Evolutionary conservation across 2,113 vertebrate genomes (phyloP).

Genomic region (Lonchura striata): DNA sequence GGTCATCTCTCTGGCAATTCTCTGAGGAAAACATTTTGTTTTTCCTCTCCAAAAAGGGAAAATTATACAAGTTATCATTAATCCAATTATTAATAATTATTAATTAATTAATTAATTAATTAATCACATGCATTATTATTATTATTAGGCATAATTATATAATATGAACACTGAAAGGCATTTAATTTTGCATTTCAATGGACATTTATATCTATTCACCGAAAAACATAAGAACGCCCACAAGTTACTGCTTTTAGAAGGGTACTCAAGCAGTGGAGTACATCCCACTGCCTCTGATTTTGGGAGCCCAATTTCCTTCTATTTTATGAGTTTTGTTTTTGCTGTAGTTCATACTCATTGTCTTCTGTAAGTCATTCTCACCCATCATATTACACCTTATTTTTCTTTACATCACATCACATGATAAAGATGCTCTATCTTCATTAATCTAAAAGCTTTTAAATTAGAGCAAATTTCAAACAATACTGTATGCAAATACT

Average conservation of each 20-base stretch:
- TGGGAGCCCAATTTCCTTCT: neutral
- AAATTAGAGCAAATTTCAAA: constrained; percentile 28
- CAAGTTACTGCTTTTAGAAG: neutral
- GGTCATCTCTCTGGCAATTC: neutral
- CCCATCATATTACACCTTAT: neutral
- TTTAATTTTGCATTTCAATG: neutral
- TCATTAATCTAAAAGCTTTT: constrained; percentile 30
- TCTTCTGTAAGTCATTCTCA: neutral
- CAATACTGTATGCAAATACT: neutral
- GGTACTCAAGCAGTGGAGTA: neutral
- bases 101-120: neutral
- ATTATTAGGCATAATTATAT: neutral
- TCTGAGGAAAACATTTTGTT: neutral
- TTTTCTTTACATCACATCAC: neutral
- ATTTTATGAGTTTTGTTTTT: neutral
- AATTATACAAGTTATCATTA: neutral
- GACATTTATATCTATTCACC: neutral
- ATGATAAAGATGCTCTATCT: constrained; percentile 5
- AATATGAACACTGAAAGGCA: neutral
- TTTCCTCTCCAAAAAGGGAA: neutral
- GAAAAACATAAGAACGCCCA: neutral
- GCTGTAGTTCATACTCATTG: neutral
- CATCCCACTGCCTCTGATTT: neutral
- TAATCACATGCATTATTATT: neutral
- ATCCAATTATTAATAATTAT: neutral